Percentiles rank a stretch among this genome's conserved stretches.
phyloP scores from a whole-genome alignment of 2,797 vertebrate species.

The Pygocentrus nattereri region DNA sequence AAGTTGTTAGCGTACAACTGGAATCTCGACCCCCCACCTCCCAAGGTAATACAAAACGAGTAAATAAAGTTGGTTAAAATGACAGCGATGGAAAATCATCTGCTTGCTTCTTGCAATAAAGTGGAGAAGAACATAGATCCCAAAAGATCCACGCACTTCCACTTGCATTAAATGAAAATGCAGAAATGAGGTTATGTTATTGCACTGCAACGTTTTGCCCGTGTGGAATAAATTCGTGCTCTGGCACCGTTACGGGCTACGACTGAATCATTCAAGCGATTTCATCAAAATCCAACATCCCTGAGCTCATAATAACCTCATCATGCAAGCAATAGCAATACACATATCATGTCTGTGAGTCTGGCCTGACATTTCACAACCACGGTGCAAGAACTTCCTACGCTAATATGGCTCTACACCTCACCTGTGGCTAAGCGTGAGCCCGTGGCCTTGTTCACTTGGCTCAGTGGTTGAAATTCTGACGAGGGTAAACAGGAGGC shows the following conservation, averaged over 20 bases:
- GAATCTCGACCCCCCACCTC: neutral
- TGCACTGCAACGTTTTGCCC: conserved; percentile 8
- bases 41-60: neutral
- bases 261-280: neutral
- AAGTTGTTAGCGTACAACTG: neutral
- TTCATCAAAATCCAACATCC: neutral
- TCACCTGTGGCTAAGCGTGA: neutral
- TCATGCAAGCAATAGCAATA: conserved; percentile 22
- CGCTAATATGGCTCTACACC: neutral
- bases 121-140: conserved; percentile 9
- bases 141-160: neutral
- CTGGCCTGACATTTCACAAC: neutral
- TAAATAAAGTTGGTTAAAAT: conserved; percentile 32
- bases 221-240: conserved; percentile 8
- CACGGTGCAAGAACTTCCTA: neutral
- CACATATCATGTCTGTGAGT: conserved; percentile 9
- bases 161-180: conserved; percentile 23
- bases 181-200: conserved; percentile 14
- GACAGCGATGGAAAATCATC: conserved; percentile 38
- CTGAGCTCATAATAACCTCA: conserved; percentile 35
- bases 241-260: neutral
- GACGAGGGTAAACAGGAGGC: neutral
- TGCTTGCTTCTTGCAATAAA: conserved; percentile 10
- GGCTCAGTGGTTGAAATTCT: neutral
- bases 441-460: neutral